Evolutionary conservation across 2,113 vertebrate genomes (phyloP).

Genomic region (Brachionichthys hirsutus): DNA sequence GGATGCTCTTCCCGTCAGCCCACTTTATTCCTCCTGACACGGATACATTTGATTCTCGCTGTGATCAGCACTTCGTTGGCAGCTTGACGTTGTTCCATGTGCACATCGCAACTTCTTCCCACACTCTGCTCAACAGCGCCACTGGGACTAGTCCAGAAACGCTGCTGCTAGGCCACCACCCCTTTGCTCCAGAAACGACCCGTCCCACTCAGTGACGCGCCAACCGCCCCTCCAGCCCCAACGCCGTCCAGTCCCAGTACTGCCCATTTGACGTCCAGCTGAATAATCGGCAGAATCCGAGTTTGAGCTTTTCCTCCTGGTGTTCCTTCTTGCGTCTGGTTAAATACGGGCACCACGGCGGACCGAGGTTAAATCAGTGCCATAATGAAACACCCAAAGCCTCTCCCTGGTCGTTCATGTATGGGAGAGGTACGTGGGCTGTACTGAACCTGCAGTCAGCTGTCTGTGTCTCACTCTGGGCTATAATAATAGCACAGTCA

Average conservation of each 20-base stretch:
- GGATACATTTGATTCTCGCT: constrained; percentile 56
- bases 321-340: too few species aligned
- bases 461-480: constrained; percentile 50
- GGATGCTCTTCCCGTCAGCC: constrained; percentile 45
- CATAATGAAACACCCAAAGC: constrained; percentile 11
- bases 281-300: constrained; percentile 35
- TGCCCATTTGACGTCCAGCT: constrained; percentile 21
- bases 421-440: constrained; percentile 30
- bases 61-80: constrained; percentile 60
- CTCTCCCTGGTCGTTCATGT: constrained; percentile 22
- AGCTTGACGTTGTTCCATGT: constrained; percentile 53
- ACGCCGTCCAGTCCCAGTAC: constrained; percentile 13
- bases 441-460: constrained; percentile 61
- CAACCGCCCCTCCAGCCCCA: constrained; percentile 28
- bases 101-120: constrained; percentile 44
- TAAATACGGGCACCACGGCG: too few species aligned
- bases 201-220: constrained; percentile 14
- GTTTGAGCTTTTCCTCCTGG: constrained; percentile 10
- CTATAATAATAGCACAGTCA: constrained; percentile 70
- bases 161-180: constrained; percentile 22
- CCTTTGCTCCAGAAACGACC: constrained; percentile 7
- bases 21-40: constrained; percentile 58
- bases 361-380: constrained; percentile 1
- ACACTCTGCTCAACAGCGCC: constrained; percentile 25
- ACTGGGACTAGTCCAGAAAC: constrained; percentile 37